A percentile compares a stretch with the other conserved stretches of the same genome.
Evolutionary conservation across 2,888 invertebrate species (phyloP).

Genomic region (Machimus atricapillus): DNA sequence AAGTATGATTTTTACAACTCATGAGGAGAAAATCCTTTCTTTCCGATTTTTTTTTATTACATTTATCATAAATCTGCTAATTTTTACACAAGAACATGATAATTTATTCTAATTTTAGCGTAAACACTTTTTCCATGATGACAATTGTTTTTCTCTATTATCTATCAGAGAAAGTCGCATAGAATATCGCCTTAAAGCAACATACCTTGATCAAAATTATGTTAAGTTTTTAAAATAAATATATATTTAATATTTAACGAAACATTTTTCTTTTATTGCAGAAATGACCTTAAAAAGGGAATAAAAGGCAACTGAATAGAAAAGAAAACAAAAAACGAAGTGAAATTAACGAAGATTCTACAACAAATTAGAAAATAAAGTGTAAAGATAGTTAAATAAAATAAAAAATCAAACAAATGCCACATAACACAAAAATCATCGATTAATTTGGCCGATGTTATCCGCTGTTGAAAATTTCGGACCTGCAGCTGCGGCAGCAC

Average conservation of each 20-base stretch:
- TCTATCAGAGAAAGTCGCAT: no score
- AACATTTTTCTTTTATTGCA: neutral
- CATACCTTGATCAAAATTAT: no score
- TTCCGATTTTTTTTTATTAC: no score
- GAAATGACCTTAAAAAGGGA: neutral
- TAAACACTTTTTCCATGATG: no score
- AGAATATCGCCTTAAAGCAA: no score
- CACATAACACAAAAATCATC: neutral
- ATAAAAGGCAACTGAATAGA: neutral
- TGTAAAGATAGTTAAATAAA: neutral
- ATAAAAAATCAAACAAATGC: conserved; percentile 2
- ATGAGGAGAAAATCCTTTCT: no score
- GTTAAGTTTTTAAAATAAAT: no score
- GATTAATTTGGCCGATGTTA: conserved; percentile 51
- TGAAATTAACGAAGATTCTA: neutral
- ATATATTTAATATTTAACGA: neutral
- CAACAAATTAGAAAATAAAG: neutral
- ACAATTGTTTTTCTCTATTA: no score
- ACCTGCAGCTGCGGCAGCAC: conserved; percentile 51
- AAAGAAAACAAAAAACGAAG: neutral
- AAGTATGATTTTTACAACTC: no score
- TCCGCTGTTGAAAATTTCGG: conserved; percentile 54
- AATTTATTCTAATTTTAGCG: no score
- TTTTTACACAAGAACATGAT: no score
- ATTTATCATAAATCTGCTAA: no score